Evolutionary conservation across 2,113 vertebrate genomes (phyloP), one percentile per base, ranked within the genome.

Genomic region (Hipposideros armiger): DNA sequence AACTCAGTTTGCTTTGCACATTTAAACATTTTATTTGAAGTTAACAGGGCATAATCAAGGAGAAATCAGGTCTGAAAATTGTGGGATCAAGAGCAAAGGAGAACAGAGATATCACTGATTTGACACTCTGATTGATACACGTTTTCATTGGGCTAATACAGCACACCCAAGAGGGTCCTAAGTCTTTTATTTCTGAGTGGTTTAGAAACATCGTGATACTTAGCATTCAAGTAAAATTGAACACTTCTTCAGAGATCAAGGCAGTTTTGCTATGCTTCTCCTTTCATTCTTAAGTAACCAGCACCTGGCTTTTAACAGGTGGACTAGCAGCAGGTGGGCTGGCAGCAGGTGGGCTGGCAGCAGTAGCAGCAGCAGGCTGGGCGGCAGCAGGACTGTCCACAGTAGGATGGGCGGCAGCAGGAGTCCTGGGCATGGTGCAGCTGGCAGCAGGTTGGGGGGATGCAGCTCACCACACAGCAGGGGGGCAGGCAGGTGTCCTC

Each of bases 321-420:
- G 50, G 93, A 42, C 91, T 96, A 4, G 4, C 70, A 96, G 83
- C 83, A 97, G 93, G 2, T 40, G 17, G 87, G 70, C 67, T 95
- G 3, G 3, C 86, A 90, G 70, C 90, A 93, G 47, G 15, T 64
- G 77, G 84, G 80, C 56, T 73, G 4, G 4, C 87, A 96, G 87
- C 95, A 96, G 95, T 95, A 26, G 92, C 91, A 90, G 89, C 97
- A 97, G 94, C 96, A 98, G 91, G 88, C 60, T 4, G 96, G 97
- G 42, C 91, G 96, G 93, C 97, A 98, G 94, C 93, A 78, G 77
- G 97, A 98, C 94, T 97, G 97, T 17, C 97, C 97, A 86, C 97
- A 98, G 90, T 97, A 97, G 90, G 96, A 94, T 0, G 96, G 97
- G 81, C 97, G 96, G 90, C 97, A 98, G 92, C 96, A 97, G 90